Evolutionary conservation across 2,888 invertebrate species (phyloP).

Genomic region (Cerastoderma edule): DNA sequence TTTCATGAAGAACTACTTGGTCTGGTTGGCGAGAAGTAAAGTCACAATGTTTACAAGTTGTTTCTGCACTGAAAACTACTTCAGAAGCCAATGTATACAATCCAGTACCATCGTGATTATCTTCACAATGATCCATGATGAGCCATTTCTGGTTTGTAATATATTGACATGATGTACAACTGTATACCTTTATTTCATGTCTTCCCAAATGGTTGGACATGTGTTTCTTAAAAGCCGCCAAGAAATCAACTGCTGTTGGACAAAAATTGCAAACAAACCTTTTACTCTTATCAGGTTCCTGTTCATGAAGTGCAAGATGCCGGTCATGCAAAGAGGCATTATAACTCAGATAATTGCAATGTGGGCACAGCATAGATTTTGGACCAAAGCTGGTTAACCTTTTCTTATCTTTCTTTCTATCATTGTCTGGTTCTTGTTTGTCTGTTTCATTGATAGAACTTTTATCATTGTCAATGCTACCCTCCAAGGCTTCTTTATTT

Average conservation of each 20-base stretch:
- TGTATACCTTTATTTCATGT: conserved; percentile 56
- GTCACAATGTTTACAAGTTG: conserved; percentile 54
- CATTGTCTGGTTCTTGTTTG: background rate
- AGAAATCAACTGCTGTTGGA: conserved; percentile 45
- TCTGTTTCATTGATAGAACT: background rate
- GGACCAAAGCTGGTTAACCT: conserved; percentile 23
- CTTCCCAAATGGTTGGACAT: conserved; percentile 60
- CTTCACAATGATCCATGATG: conserved; percentile 58
- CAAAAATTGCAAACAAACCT: conserved; percentile 64
- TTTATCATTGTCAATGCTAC: background rate
- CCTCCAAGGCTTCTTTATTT: background rate
- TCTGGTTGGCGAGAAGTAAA: conserved; percentile 50
- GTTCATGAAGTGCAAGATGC: conserved; percentile 46
- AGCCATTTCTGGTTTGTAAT: conserved; percentile 57
- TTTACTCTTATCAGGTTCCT: conserved; percentile 47
- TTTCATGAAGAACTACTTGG: conserved; percentile 54
- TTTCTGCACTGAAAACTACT: conserved; percentile 42
- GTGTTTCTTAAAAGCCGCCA: conserved; percentile 55
- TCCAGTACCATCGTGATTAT: conserved; percentile 46
- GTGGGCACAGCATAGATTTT: conserved; percentile 43
- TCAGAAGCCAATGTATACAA: conserved; percentile 38
- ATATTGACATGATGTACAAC: conserved; percentile 60
- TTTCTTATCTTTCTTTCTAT: conserved; percentile 3
- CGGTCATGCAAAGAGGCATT: conserved; percentile 36
- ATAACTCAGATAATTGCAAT: conserved; percentile 51